Evolutionary conservation across 2,797 vertebrate species (phyloP).

Genomic region (Acanthurus lineatus): DNA sequence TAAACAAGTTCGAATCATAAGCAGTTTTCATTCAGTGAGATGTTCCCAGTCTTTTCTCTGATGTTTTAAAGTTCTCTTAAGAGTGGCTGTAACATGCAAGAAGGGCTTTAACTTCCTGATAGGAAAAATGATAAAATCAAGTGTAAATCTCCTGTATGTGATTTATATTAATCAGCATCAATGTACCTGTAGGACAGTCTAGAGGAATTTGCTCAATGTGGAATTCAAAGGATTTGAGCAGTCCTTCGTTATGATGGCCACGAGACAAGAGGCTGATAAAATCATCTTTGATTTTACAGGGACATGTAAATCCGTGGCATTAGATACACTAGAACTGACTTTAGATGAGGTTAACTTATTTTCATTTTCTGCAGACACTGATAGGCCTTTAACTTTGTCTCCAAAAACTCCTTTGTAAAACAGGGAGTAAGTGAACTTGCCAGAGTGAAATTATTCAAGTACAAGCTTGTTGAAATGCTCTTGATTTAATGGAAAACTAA

Average conservation of each 20-base stretch:
- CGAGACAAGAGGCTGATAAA: slow-evolving; percentile 11
- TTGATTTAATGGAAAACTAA: too few relatives aligned
- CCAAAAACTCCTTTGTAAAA: too few relatives aligned
- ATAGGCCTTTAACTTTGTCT: too few relatives aligned
- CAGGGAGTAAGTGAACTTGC: too few relatives aligned
- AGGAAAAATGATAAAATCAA: slow-evolving; percentile 10
- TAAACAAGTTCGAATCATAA: neutral
- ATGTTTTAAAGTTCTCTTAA: neutral
- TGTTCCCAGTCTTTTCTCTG: neutral
- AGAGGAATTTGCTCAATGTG: slow-evolving; percentile 19
- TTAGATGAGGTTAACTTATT: too few relatives aligned
- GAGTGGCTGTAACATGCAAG: neutral
- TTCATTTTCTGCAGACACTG: too few relatives aligned
- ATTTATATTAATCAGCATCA: slow-evolving; percentile 1
- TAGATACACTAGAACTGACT: too few relatives aligned
- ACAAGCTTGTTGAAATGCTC: too few relatives aligned
- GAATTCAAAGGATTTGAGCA: slow-evolving; percentile 25
- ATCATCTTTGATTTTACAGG: slow-evolving; percentile 15
- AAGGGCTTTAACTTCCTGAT: slow-evolving; percentile 15
- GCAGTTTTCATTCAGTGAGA: slow-evolving; percentile 6
- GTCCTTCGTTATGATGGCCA: slow-evolving; percentile 39
- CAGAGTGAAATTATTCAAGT: too few relatives aligned
- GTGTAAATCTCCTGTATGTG: slow-evolving; percentile 1
- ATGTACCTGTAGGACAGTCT: slow-evolving; percentile 4
- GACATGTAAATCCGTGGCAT: slow-evolving; percentile 26